Conservation (phyloP, 2,797 vertebrate species). For the Graptemys geographica region DNA sequence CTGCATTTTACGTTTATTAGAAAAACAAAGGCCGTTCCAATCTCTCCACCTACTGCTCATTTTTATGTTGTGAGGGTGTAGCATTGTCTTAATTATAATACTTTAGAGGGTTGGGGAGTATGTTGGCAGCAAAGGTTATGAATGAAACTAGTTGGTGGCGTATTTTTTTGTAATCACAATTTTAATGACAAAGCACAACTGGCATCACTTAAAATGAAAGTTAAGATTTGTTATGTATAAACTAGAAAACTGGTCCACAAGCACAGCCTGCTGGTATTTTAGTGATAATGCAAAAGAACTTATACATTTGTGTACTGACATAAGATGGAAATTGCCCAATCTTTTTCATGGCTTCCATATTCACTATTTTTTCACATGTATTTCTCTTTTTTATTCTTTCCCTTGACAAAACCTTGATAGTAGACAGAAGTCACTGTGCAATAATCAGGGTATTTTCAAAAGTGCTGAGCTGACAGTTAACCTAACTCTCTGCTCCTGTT, state of each 20-base stretch:
- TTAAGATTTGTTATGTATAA: not conserved
- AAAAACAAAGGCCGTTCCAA: not conserved
- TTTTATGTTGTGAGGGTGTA: accelerated
- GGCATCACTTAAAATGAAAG: slow-evolving; percentile 14
- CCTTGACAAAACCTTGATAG: not conserved
- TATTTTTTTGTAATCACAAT: not conserved
- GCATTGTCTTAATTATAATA: not conserved
- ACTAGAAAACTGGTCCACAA: slow-evolving; percentile 50
- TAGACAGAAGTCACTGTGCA: not conserved
- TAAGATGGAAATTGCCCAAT: not conserved
- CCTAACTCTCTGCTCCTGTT: not conserved
- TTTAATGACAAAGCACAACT: not conserved
- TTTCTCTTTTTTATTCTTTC: not conserved
- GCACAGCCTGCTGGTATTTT: slow-evolving; percentile 77
- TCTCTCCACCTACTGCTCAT: not conserved
- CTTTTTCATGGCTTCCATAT: not conserved
- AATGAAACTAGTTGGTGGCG: not conserved
- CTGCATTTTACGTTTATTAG: not conserved
- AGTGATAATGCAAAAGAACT: slow-evolving; percentile 67
- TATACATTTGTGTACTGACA: accelerated
- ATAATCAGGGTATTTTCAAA: not conserved
- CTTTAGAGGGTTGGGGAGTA: not conserved
- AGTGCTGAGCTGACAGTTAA: not conserved
- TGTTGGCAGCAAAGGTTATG: not conserved
- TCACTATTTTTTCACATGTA: not conserved